Base-by-base conservation (phyloP, 2,888 invertebrate genomes). In the Platerodrilus igneus region DNA sequence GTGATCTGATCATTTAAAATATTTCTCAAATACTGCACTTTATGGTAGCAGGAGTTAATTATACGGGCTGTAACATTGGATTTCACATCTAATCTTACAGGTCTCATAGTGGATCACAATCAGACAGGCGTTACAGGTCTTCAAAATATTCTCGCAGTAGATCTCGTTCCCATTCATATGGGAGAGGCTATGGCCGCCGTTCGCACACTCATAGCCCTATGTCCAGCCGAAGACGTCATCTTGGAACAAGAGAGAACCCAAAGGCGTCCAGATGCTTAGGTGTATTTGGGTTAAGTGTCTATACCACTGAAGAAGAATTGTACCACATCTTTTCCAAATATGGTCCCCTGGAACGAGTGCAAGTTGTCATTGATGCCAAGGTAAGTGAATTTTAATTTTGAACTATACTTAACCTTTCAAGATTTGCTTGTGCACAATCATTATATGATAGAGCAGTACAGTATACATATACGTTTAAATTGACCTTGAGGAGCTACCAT, bases 301-400 rank as follows among this genome's bases (percentile, higher is more conserved):
- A 87, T 69, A 97, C 96, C 1, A 86, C 91, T 1, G 95, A 96
- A 64, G 80, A 86, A 55, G 90, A 94, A 66, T 78, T 97, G 23
- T 83, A 87, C 61, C 88, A 93, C 57, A 86, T 95, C 51, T 95
- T 97, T 71, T 81, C 83, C 27, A 90, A 92, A 65, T 96, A 83
- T 65, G 96, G 96, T 2, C 84, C 85, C 0, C 84, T 97, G 18
- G 92, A 95, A 63, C 83, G 90, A 63, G 86, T 91, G 14, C 90
- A 94, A 72, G 84, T 97, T 48, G 93, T 97, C 34, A 89, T 93
- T 58, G 96, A 97, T 70, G 92, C 92, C 28, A 94, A 94, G 81
- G 88, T 87, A 68, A 69, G 58, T 41, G 9, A 25, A 33, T 39
- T 28, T 27, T 25, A n/a, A n/a, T n/a, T 30, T n/a, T n/a, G n/a